A percentile compares a stretch with the other conserved stretches of the same genome.
phyloP scores from a whole-genome alignment of 2,797 vertebrate species.

The Sebastes elongatus region DNA sequence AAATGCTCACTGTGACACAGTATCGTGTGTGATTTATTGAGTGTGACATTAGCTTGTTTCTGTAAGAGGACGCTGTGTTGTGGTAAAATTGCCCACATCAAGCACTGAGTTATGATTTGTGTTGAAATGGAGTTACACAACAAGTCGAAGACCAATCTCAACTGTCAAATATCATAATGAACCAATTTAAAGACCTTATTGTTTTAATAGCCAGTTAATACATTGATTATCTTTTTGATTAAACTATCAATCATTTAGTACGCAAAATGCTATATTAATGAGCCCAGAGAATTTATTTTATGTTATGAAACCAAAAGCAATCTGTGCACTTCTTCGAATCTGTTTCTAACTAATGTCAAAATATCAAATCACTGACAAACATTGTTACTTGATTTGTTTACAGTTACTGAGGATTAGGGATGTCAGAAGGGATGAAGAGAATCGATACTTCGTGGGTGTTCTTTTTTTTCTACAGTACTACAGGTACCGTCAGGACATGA shows the following conservation, averaged over 20 bases:
- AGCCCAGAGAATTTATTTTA: background rate
- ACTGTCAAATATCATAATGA: conserved; percentile 9
- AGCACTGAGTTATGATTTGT: conserved; percentile 11
- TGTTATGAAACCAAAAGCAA: background rate
- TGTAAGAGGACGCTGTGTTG: background rate
- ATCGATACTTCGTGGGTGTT: too few species aligned
- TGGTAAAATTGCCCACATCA: conserved; percentile 24
- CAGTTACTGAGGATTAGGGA: too few species aligned
- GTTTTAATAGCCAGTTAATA: conserved; percentile 28
- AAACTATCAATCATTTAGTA: conserved; percentile 4
- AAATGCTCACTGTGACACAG: background rate
- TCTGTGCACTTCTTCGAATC: background rate
- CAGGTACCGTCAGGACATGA: too few species aligned
- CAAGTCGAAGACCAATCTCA: conserved; percentile 7
- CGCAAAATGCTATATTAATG: background rate
- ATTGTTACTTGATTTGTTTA: background rate
- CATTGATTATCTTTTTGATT: conserved; percentile 11
- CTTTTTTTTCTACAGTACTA: too few species aligned
- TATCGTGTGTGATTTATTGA: conserved; percentile 15
- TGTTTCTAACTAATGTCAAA: background rate
- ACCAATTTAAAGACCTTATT: conserved; percentile 1
- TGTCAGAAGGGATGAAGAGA: too few species aligned
- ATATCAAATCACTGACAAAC: background rate
- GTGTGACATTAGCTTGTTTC: conserved; percentile 9
- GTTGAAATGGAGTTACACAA: conserved; percentile 28